These are phyloP conservation scores for Trachelus iudaicus DNA, from an alignment of 2,888 invertebrate species.

Conservation along the genomic window DNA sequence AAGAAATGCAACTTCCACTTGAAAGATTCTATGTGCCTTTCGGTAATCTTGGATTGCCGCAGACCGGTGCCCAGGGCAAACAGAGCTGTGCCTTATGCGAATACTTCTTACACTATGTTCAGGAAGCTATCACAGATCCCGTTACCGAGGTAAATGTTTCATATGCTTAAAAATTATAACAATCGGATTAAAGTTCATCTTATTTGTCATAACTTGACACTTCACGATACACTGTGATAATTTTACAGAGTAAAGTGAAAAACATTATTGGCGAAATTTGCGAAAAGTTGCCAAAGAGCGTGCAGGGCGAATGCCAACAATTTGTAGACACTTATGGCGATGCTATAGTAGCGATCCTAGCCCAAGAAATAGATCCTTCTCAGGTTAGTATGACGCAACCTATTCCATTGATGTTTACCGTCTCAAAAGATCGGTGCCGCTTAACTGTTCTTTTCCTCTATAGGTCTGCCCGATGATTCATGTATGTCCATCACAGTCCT, in stretches of 20 bases:
- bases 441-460: conserved; percentile 33
- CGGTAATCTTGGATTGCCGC: conserved; percentile 26
- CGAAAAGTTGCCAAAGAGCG: conserved; percentile 71
- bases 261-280: conserved; percentile 77
- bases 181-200: conserved; percentile 8
- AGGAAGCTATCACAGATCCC: conserved; percentile 77
- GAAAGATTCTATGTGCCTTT: conserved; percentile 64
- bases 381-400: conserved; percentile 66
- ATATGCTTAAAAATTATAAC: not conserved
- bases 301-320: conserved; percentile 75
- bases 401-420: not conserved
- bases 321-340: conserved; percentile 85
- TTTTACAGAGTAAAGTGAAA: conserved; percentile 75
- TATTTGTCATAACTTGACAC: conserved; percentile 5
- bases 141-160: conserved; percentile 71
- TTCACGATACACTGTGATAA: conserved; percentile 56
- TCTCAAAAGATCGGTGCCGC: not conserved
- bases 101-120: conserved; percentile 83
- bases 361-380: conserved; percentile 82
- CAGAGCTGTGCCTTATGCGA: conserved; percentile 82
- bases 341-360: conserved; percentile 80
- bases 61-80: conserved; percentile 63
- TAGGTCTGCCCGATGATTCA: conserved; percentile 79
- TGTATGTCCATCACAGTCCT: conserved; percentile 72
- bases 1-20: conserved; percentile 66